A percentile compares a stretch with the other conserved stretches of the same genome.
Evolutionary conservation across 2,113 vertebrate species (phyloP).

Genomic region (Zootoca vivipara): DNA sequence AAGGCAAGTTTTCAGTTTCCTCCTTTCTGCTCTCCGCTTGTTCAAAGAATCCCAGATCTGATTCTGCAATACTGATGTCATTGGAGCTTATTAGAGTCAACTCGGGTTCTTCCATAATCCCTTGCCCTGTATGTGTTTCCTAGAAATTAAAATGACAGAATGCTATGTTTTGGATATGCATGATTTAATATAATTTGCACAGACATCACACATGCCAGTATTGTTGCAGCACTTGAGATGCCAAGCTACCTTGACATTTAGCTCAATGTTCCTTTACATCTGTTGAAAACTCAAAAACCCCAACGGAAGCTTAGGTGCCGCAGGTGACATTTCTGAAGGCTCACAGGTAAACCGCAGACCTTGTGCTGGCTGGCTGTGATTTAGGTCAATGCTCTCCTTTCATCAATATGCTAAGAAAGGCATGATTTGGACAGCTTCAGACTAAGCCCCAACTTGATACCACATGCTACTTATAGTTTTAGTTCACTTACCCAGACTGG

Average conservation of each 20-base stretch:
- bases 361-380: neutral
- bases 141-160: slow-evolving; percentile 50
- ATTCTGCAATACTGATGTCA: slow-evolving; percentile 78
- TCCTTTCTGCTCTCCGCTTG: slow-evolving; percentile 43
- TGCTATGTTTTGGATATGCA: neutral
- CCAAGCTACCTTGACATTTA: neutral
- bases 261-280: neutral
- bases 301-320: neutral
- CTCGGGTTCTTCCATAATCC: slow-evolving; percentile 92
- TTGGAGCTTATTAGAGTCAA: slow-evolving; percentile 83
- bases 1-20: neutral
- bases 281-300: neutral
- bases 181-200: neutral
- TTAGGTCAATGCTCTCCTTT: neutral
- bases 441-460: neutral
- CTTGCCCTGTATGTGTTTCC: slow-evolving; percentile 76
- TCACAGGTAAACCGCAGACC: neutral
- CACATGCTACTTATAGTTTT: neutral
- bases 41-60: slow-evolving; percentile 54
- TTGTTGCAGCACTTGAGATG: neutral
- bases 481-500: slow-evolving; percentile 75
- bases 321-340: too few relatives aligned
- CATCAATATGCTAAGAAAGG: neutral
- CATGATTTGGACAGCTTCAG: neutral
- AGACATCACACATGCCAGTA: neutral